Evolutionary conservation across 2,113 vertebrate species (phyloP), one percentile per base, ranked within the genome.

Genomic region (Hipposideros armiger): DNA sequence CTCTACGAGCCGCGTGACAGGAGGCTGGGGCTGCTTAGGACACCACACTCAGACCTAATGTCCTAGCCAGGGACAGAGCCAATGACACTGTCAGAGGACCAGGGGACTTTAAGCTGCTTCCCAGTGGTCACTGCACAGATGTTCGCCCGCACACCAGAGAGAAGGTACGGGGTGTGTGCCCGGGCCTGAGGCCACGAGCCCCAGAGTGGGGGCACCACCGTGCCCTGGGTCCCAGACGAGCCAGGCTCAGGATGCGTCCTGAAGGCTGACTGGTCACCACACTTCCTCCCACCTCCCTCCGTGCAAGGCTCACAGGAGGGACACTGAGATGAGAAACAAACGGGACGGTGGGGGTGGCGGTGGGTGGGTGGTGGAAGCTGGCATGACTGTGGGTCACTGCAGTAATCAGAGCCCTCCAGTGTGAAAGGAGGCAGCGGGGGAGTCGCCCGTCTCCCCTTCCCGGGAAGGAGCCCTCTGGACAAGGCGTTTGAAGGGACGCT

Each of bases 361-460:
- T 72, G 91, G 89, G 88, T 50, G 87, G 84, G 54, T 8, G 70
- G 54, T 58, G 70, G 80, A 45, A 93, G 90, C 66, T 0, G 3
- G 77, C 26, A 40, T 92, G 96, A 95, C 96, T 96, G 97, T 76
- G 94, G 89, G 92, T 94, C 92, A 76, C 97, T 95, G 96, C 78
- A 36, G 26, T 93, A 70, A 96, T 90, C 95, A 90, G 78, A 66
- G 7, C 88, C 45, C 70, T 82, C 83, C 13, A 50, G 47, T 11
- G 2, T 50, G 78, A 93, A 96, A 85, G 86, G 82, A 87, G 92
- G 88, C 64, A 26, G 56, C 86, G 89, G 20, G 16, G 66, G 91
- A 67, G 90, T 50, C 47, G 36, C 47, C 47, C 47, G 10, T 10
- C 26, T 64, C 80, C 54, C 54, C 62, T 56, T 56, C 73, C 82